Percentiles rank a stretch among this genome's conserved stretches.
These are phyloP conservation scores for Deroplatys truncata DNA, from an alignment of 2,888 invertebrate genomes.

Conservation along the genomic window DNA sequence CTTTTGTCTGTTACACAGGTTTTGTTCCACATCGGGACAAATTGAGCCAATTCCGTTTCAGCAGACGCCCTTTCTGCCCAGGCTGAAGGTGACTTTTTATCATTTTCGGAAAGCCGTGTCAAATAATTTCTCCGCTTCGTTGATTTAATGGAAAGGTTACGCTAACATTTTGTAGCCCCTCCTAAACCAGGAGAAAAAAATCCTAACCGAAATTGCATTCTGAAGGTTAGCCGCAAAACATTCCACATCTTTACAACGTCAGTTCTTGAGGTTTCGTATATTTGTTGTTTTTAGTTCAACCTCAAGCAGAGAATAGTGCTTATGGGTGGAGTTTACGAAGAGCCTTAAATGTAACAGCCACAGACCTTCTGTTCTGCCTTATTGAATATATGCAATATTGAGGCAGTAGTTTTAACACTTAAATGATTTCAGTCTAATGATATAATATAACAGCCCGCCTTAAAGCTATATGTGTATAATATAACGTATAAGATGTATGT, in stretches of 20 bases:
- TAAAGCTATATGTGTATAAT: no score
- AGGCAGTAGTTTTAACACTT: no score
- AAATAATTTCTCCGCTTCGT: slow-evolving; percentile 12
- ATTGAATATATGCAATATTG: no score
- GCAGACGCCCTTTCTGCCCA: not conserved
- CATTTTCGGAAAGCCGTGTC: not conserved
- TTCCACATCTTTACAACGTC: not conserved
- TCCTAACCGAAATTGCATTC: not conserved
- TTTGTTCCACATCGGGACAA: not conserved
- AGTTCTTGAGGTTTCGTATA: not conserved
- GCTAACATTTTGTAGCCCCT: slow-evolving; percentile 19
- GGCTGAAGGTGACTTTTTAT: not conserved
- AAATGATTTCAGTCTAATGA: no score
- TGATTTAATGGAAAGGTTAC: slow-evolving; percentile 24
- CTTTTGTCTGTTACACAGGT: not conserved
- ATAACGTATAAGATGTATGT: no score
- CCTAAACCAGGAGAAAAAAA: not conserved
- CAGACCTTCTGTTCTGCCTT: no score
- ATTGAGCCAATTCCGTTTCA: not conserved
- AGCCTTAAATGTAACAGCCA: no score
- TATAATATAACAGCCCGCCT: no score
- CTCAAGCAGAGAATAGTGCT: no score
- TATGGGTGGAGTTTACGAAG: no score
- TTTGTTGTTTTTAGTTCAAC: not conserved
- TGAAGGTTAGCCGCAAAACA: slow-evolving; percentile 25